These are phyloP conservation scores for Hafferia zeledoni DNA, from an alignment of 2,797 vertebrate genomes.

Conservation along the genomic window DNA sequence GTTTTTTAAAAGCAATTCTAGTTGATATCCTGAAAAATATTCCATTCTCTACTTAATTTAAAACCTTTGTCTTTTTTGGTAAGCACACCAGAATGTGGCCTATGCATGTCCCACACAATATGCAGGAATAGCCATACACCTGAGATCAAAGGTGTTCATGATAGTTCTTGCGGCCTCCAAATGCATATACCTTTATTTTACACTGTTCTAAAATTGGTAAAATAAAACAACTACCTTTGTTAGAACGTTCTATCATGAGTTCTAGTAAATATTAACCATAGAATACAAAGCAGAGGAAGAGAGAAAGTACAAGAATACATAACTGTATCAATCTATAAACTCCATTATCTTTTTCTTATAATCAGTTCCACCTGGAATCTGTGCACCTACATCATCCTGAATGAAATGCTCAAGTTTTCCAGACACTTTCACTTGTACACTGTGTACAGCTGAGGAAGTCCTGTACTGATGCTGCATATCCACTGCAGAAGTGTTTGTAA, in stretches of 20 bases:
- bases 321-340: not conserved
- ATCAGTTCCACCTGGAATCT: not conserved
- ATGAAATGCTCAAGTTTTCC: not conserved
- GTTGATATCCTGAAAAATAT: not conserved
- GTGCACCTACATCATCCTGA: not conserved
- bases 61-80: not conserved
- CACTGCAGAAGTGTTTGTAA: not conserved
- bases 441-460: not conserved
- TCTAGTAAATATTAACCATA: not conserved
- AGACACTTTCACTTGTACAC: not conserved
- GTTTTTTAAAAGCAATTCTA: not conserved
- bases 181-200: not conserved
- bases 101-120: not conserved
- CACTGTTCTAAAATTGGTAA: not conserved
- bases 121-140: not conserved
- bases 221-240: not conserved
- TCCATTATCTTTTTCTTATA: not conserved
- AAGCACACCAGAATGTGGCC: not conserved
- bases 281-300: not conserved
- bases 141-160: not conserved
- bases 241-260: not conserved
- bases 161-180: not conserved
- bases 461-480: not conserved
- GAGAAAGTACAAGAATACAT: not conserved
- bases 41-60: not conserved